phyloP scores from a whole-genome alignment of 2,797 vertebrate genomes.

The Coregonus ussuriensis region DNA sequence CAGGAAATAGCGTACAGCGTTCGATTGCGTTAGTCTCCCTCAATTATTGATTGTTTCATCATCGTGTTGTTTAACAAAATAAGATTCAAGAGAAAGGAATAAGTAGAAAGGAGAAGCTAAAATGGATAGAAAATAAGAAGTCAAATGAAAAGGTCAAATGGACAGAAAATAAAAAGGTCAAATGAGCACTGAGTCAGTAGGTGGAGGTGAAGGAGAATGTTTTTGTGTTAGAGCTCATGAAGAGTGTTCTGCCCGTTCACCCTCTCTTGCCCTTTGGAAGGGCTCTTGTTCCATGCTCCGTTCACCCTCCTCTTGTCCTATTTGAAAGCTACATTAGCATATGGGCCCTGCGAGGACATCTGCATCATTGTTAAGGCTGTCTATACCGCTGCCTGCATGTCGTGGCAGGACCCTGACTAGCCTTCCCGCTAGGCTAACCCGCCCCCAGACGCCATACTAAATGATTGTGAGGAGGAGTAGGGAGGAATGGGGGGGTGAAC shows the following conservation, averaged over 20 bases:
- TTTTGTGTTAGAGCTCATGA: conserved; percentile 15
- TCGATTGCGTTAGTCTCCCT: neutral
- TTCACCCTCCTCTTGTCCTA: neutral
- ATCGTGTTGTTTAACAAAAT: conserved; percentile 43
- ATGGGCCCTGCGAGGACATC: conserved; percentile 47
- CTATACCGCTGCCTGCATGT: conserved; percentile 38
- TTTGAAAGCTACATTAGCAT: conserved; percentile 39
- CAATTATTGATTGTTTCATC: conserved; percentile 32
- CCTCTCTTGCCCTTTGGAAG: no score
- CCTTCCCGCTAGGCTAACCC: neutral
- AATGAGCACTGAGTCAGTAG: conserved; percentile 32
- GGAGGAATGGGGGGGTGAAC: neutral
- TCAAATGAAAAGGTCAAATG: conserved; percentile 1
- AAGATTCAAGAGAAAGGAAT: neutral
- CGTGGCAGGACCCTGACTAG: conserved; percentile 51
- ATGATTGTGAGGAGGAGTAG: conserved; percentile 36
- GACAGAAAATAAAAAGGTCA: neutral
- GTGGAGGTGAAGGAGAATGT: conserved; percentile 24
- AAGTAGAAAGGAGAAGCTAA: neutral
- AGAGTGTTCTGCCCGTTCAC: no score
- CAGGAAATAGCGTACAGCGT: neutral
- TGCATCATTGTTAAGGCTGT: conserved; percentile 47
- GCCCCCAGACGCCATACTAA: conserved; percentile 17
- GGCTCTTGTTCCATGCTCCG: no score
- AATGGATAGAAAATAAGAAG: conserved; percentile 22